Conservation (phyloP, 2,888 invertebrate genomes). For the Seira musarum region DNA sequence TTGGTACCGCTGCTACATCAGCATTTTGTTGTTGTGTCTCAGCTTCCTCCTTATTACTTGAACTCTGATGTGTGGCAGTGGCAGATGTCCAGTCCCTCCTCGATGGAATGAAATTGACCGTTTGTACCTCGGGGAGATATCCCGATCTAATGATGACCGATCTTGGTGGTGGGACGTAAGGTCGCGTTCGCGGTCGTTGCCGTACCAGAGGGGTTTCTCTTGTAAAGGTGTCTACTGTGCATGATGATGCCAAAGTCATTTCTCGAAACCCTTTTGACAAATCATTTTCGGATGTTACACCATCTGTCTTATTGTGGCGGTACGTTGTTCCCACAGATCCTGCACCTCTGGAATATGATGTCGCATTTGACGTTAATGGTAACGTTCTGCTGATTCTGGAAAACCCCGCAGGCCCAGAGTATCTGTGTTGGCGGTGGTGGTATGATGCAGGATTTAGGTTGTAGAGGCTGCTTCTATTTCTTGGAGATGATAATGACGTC, state of each 20-base stretch:
- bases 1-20: too few relatives aligned
- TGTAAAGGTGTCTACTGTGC: background rate
- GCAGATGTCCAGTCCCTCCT: slow-evolving; percentile 7
- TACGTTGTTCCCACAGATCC: too few relatives aligned
- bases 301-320: slow-evolving; percentile 26
- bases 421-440: too few relatives aligned
- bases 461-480: slow-evolving; percentile 28
- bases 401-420: too few relatives aligned
- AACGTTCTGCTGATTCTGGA: background rate
- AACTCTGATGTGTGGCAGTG: background rate
- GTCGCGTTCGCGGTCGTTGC: slow-evolving; percentile 39
- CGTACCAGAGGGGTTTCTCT: slow-evolving; percentile 25
- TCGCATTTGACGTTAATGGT: background rate
- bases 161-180: slow-evolving; percentile 43
- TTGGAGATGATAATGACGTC: background rate
- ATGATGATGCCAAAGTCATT: slow-evolving; percentile 5
- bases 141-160: slow-evolving; percentile 49
- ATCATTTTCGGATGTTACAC: slow-evolving; percentile 34
- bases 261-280: slow-evolving; percentile 33
- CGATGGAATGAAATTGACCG: slow-evolving; percentile 28
- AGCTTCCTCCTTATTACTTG: too few relatives aligned
- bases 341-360: slow-evolving; percentile 7
- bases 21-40: background rate
- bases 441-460: slow-evolving; percentile 12
- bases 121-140: slow-evolving; percentile 39